Percentiles rank a stretch among this genome's conserved stretches.
These are phyloP conservation scores for Polia nebulosa DNA, from an alignment of 2,888 invertebrate genomes.

Conservation along the genomic window DNA sequence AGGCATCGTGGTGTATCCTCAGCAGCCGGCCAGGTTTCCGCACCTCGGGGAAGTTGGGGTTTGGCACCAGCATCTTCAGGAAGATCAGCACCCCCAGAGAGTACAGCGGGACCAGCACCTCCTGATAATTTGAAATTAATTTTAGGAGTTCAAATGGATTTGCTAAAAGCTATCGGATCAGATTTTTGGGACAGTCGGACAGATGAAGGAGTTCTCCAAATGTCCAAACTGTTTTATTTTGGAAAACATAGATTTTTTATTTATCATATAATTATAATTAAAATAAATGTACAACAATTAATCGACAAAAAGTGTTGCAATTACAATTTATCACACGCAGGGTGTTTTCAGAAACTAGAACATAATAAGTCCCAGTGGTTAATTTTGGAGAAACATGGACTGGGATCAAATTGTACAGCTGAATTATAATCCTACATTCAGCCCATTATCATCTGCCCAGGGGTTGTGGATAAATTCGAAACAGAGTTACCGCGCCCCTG, in stretches of 20 bases:
- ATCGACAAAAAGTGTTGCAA: too few species aligned
- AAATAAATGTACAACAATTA: too few species aligned
- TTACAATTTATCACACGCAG: too few species aligned
- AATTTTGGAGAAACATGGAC: neutral
- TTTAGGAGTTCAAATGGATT: neutral
- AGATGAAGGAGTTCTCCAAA: too few species aligned
- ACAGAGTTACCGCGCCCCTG: too few species aligned
- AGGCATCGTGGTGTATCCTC: constrained; percentile 90
- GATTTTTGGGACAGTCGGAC: neutral
- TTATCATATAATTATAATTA: too few species aligned
- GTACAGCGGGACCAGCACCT: constrained; percentile 94
- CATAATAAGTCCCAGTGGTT: neutral
- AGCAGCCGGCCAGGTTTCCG: constrained; percentile 91
- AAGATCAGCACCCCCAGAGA: constrained; percentile 94
- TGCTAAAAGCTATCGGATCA: neutral
- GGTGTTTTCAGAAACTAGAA: too few species aligned
- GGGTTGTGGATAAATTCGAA: too few species aligned
- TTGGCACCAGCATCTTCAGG: constrained; percentile 94
- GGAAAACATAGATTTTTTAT: too few species aligned
- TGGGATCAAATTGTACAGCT: neutral
- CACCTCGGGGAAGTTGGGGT: constrained; percentile 94
- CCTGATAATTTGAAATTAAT: constrained; percentile 87
- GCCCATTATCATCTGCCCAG: too few species aligned
- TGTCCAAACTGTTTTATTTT: neutral
- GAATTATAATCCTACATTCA: too few species aligned